Conservation (phyloP, 2,888 invertebrate genomes). For the Buathra laborator region DNA sequence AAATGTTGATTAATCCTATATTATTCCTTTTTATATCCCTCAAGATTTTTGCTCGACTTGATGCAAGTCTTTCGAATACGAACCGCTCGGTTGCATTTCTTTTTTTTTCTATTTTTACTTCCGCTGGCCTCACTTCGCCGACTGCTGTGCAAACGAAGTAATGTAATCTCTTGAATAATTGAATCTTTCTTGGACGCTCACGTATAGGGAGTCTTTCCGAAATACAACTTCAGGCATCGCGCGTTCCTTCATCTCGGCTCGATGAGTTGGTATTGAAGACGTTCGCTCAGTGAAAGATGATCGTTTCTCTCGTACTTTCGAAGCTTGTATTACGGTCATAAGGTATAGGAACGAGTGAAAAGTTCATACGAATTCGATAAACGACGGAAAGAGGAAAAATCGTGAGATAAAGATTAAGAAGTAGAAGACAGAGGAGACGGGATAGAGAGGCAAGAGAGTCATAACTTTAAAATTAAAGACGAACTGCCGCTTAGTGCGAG, state of each 20-base stretch:
- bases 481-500: constrained; percentile 25
- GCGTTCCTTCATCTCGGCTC: constrained; percentile 4
- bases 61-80: constrained; percentile 42
- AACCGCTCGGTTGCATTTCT: constrained; percentile 44
- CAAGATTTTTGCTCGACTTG: constrained; percentile 50
- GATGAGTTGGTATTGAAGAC: constrained; percentile 22
- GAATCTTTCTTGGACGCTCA: constrained; percentile 50
- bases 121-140: constrained; percentile 3
- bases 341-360: constrained; percentile 26
- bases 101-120: constrained; percentile 23
- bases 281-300: constrained; percentile 42
- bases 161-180: constrained; percentile 67
- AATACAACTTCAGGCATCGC: constrained; percentile 43
- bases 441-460: constrained; percentile 24
- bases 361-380: constrained; percentile 51
- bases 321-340: constrained; percentile 3
- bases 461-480: constrained; percentile 61
- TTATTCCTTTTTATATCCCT: constrained; percentile 30
- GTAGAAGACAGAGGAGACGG: background rate
- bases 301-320: constrained; percentile 32
- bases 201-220: constrained; percentile 37
- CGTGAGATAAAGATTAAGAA: constrained; percentile 19
- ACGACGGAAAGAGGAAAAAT: constrained; percentile 9
- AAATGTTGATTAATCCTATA: constrained; percentile 36
- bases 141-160: constrained; percentile 56